phyloP scores from a whole-genome alignment of 2,888 invertebrate species.

The Cheilosia scutellata region DNA sequence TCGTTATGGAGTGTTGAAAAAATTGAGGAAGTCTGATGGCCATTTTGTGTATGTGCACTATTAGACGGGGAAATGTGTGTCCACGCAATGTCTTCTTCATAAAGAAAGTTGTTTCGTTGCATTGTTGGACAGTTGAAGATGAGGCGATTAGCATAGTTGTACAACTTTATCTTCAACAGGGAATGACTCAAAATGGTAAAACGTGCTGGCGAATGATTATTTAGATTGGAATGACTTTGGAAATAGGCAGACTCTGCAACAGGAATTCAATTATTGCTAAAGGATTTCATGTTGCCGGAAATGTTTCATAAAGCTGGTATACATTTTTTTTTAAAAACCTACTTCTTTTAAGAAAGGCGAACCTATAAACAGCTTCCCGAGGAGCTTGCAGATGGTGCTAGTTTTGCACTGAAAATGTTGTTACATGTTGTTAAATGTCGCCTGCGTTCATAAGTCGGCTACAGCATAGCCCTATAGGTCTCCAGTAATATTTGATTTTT shows the following conservation, averaged over 20 bases:
- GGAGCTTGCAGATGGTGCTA: too few relatives aligned
- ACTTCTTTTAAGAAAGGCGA: too few relatives aligned
- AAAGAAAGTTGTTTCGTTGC: constrained; percentile 65
- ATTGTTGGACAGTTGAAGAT: constrained; percentile 13
- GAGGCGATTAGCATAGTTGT: constrained; percentile 42
- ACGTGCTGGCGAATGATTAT: neutral
- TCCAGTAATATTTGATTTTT: too few relatives aligned
- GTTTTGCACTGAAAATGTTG: too few relatives aligned
- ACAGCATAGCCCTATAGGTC: too few relatives aligned
- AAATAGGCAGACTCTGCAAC: neutral
- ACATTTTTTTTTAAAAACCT: too few relatives aligned
- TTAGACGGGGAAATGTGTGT: constrained; percentile 49
- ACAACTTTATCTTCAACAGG: constrained; percentile 29
- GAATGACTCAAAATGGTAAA: constrained; percentile 46
- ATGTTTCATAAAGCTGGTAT: too few relatives aligned
- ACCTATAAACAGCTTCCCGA: too few relatives aligned
- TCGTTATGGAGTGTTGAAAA: constrained; percentile 17
- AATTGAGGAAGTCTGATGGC: constrained; percentile 58
- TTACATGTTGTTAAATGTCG: too few relatives aligned
- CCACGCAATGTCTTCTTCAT: constrained; percentile 45
- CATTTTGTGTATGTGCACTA: constrained; percentile 48
- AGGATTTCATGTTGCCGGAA: too few relatives aligned
- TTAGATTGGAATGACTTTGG: neutral
- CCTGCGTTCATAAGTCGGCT: too few relatives aligned
- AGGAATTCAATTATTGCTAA: neutral